phyloP scores from a whole-genome alignment of 2,888 invertebrate species.

The Parascotia fuliginaria region DNA sequence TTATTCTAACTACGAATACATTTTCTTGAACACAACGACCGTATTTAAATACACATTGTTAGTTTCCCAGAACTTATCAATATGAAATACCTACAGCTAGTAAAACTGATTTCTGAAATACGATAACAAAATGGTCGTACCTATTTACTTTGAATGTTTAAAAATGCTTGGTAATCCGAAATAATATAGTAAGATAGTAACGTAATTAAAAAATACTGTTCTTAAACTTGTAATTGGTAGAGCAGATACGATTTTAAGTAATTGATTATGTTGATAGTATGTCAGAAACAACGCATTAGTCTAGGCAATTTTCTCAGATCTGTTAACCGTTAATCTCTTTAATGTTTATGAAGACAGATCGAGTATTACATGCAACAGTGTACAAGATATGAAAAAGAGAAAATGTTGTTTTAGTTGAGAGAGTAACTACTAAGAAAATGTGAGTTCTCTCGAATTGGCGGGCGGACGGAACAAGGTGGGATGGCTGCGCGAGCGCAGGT shows the following conservation, averaged over 20 bases:
- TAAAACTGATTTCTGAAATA: constrained; percentile 40
- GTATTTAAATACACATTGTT: constrained; percentile 19
- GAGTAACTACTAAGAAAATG: constrained; percentile 69
- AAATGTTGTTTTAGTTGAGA: constrained; percentile 46
- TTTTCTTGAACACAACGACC: constrained; percentile 29
- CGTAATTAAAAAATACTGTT: no score
- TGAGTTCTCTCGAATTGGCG: constrained; percentile 65
- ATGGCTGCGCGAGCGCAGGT: constrained; percentile 77
- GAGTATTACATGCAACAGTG: constrained; percentile 24
- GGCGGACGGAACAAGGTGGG: constrained; percentile 69
- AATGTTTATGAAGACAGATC: neutral
- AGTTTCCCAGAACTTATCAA: constrained; percentile 45
- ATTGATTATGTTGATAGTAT: no score
- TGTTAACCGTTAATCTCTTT: neutral
- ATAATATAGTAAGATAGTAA: no score
- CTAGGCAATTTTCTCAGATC: neutral
- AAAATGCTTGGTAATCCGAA: constrained; percentile 4
- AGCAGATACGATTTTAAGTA: constrained; percentile 17
- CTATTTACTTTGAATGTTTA: constrained; percentile 6
- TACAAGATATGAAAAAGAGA: constrained; percentile 46
- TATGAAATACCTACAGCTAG: constrained; percentile 29
- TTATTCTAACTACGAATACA: constrained; percentile 25
- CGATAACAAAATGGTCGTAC: constrained; percentile 30
- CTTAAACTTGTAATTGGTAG: neutral
- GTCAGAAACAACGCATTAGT: no score